Evolutionary conservation across 2,113 vertebrate species (phyloP).

Genomic region (Pipa parva): DNA sequence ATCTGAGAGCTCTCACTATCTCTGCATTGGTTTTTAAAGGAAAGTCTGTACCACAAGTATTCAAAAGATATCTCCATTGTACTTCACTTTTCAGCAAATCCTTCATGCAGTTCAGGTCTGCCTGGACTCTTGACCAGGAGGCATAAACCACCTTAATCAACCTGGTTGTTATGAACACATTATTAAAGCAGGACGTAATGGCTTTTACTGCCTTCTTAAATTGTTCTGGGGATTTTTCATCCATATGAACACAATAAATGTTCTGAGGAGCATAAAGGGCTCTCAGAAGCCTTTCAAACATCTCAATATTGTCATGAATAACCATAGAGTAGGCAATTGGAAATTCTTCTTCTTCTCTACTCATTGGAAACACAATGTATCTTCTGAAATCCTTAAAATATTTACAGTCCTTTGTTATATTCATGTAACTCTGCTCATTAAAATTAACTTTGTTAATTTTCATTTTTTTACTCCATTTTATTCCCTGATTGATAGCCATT

Average conservation of each 20-base stretch:
- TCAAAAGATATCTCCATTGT: constrained; percentile 66
- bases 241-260: constrained; percentile 68
- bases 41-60: constrained; percentile 70
- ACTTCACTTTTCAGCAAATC: constrained; percentile 56
- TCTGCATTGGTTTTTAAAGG: constrained; percentile 71
- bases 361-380: constrained; percentile 63
- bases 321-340: constrained; percentile 79
- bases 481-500: neutral
- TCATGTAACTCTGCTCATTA: constrained; percentile 55
- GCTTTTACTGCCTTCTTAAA: constrained; percentile 54
- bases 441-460: constrained; percentile 7
- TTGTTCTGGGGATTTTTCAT: constrained; percentile 53
- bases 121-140: constrained; percentile 68
- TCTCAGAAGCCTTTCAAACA: constrained; percentile 69
- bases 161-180: constrained; percentile 65
- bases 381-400: constrained; percentile 49
- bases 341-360: constrained; percentile 71
- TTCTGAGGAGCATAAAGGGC: constrained; percentile 69
- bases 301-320: constrained; percentile 66
- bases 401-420: constrained; percentile 57
- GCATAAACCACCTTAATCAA: constrained; percentile 62
- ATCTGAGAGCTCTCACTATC: constrained; percentile 56
- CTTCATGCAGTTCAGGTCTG: constrained; percentile 70
- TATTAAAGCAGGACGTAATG: constrained; percentile 63
- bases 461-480: constrained; percentile 39